A percentile compares a stretch with the other conserved stretches of the same genome.
Conservation (phyloP, 2,113 vertebrate species). For the Narcine bancroftii region DNA sequence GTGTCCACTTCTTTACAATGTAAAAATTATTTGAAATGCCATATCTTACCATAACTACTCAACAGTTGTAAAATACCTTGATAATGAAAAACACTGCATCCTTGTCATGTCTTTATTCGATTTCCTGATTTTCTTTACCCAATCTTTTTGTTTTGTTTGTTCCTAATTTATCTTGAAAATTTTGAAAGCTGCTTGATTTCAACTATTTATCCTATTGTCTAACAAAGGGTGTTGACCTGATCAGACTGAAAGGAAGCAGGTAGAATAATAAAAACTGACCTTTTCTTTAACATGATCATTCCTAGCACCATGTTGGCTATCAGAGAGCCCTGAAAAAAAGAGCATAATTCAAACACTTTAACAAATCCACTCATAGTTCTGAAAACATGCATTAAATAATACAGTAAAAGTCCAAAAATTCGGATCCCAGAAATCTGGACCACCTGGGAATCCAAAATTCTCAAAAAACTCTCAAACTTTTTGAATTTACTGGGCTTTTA, state of each 20-base stretch:
- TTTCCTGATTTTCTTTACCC: too few relatives aligned
- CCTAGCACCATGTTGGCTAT: conserved; percentile 94
- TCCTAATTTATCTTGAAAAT: not conserved
- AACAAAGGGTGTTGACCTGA: not conserved
- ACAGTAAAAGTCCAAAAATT: too few relatives aligned
- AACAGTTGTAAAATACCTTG: too few relatives aligned
- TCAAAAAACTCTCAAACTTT: too few relatives aligned
- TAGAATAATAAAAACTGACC: conserved; percentile 53
- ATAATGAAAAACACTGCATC: too few relatives aligned
- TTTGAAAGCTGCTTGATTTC: not conserved
- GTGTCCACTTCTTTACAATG: not conserved
- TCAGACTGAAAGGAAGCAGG: not conserved
- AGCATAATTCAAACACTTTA: conserved; percentile 9
- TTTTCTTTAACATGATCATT: conserved; percentile 89
- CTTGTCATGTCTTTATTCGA: too few relatives aligned
- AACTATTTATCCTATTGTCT: not conserved
- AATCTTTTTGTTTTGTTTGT: not conserved
- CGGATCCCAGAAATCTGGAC: too few relatives aligned
- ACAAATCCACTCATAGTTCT: not conserved
- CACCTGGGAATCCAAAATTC: too few relatives aligned
- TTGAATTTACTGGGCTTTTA: too few relatives aligned
- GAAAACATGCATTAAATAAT: not conserved
- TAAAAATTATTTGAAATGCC: too few relatives aligned
- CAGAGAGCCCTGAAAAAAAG: conserved; percentile 73
- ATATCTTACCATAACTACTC: too few relatives aligned